These are phyloP conservation scores for Brachypteracias leptosomus DNA, from an alignment of 2,113 vertebrate species.

Conservation along the genomic window DNA sequence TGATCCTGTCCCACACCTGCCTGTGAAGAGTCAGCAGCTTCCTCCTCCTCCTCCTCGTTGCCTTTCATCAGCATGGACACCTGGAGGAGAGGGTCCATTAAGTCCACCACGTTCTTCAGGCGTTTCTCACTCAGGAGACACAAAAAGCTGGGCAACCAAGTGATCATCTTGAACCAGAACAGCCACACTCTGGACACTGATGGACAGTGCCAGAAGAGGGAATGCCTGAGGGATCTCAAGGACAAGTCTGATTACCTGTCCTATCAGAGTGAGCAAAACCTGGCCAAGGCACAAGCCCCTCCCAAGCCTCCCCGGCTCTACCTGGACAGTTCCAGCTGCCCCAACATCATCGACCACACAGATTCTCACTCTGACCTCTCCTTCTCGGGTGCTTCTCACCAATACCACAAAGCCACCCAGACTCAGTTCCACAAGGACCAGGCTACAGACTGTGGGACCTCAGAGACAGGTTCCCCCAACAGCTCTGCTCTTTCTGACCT, in stretches of 20 bases:
- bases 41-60: not conserved
- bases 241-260: constrained; percentile 64
- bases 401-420: constrained; percentile 37
- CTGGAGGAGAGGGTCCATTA: constrained; percentile 76
- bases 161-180: constrained; percentile 65
- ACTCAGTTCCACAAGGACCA: constrained; percentile 41
- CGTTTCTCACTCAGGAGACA: constrained; percentile 70
- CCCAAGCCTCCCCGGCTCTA: constrained; percentile 93
- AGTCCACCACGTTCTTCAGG: constrained; percentile 76
- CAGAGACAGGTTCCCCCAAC: not conserved
- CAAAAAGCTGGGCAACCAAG: constrained; percentile 68
- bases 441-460: constrained; percentile 2
- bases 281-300: constrained; percentile 80
- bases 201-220: constrained; percentile 44
- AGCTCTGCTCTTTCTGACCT: constrained; percentile 50
- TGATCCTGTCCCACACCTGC: not conserved
- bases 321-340: constrained; percentile 80
- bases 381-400: constrained; percentile 37
- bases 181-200: constrained; percentile 57
- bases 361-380: constrained; percentile 64
- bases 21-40: not conserved
- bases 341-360: constrained; percentile 72
- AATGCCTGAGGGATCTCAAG: constrained; percentile 62
- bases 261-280: constrained; percentile 82
- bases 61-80: constrained; percentile 70